phyloP scores from a whole-genome alignment of 2,888 invertebrate genomes.

The Erebia epiphron region DNA sequence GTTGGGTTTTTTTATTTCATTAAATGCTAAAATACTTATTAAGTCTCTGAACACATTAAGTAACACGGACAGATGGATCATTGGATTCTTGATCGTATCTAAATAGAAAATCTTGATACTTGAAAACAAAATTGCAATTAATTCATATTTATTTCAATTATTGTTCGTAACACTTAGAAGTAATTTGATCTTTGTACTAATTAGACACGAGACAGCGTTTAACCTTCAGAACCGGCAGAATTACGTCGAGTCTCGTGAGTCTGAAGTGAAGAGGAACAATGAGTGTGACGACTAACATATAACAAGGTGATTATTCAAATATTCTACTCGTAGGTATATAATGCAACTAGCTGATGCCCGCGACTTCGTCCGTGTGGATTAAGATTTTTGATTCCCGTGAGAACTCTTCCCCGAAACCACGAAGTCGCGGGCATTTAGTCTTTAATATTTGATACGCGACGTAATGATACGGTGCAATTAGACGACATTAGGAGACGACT shows the following conservation, averaged over 20 bases:
- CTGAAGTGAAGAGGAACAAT: background rate
- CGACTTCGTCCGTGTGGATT: too few species aligned
- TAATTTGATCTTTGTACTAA: conserved; percentile 4
- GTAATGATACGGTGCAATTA: background rate
- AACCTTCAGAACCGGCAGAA: conserved; percentile 3
- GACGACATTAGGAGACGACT: background rate
- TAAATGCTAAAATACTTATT: too few species aligned
- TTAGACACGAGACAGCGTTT: background rate
- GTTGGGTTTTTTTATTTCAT: too few species aligned
- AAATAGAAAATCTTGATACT: background rate
- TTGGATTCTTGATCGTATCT: background rate
- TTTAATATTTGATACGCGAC: background rate
- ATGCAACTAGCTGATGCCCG: too few species aligned
- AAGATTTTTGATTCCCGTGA: too few species aligned
- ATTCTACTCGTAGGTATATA: too few species aligned
- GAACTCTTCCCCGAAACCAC: too few species aligned
- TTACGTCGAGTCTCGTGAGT: background rate
- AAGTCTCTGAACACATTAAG: background rate
- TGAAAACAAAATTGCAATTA: background rate
- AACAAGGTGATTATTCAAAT: background rate
- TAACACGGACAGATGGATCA: background rate
- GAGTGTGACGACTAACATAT: background rate
- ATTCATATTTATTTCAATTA: background rate
- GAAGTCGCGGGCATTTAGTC: background rate
- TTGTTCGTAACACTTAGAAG: background rate